These are phyloP conservation scores for Orientallactaga sibirica DNA, from an alignment of 2,797 vertebrate genomes.

Conservation along the genomic window DNA sequence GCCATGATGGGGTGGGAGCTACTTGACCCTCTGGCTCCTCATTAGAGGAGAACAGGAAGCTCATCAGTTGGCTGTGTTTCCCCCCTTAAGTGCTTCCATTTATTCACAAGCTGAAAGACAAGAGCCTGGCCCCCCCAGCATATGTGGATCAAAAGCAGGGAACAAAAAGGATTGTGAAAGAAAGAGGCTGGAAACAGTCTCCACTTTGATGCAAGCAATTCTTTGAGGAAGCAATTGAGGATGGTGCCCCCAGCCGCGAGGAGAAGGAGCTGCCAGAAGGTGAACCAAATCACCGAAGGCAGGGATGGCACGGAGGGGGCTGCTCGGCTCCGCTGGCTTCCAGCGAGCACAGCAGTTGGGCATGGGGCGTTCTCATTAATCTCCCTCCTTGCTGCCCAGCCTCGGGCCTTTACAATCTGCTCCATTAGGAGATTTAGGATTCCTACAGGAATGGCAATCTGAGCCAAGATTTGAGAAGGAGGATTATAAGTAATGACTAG, in stretches of 20 bases:
- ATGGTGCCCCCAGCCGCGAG: slow-evolving; percentile 60
- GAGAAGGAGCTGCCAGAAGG: slow-evolving; percentile 12
- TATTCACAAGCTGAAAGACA: slow-evolving; percentile 45
- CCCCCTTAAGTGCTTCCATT: slow-evolving; percentile 55
- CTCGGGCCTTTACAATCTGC: slow-evolving; percentile 24
- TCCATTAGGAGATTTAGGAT: slow-evolving; percentile 23
- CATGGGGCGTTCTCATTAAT: slow-evolving; percentile 39
- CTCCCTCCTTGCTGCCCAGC: background rate
- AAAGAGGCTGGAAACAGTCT: slow-evolving; percentile 70
- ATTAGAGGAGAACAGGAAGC: slow-evolving; percentile 36
- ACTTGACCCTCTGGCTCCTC: background rate
- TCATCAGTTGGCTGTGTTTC: background rate
- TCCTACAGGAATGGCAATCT: slow-evolving; percentile 28
- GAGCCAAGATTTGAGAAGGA: slow-evolving; percentile 21
- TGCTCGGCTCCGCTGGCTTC: background rate
- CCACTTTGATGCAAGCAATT: slow-evolving; percentile 70
- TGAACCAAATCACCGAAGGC: background rate
- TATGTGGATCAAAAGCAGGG: slow-evolving; percentile 70
- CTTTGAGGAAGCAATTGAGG: slow-evolving; percentile 70
- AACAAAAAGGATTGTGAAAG: slow-evolving; percentile 66
- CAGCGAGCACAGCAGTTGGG: background rate
- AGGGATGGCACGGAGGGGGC: slow-evolving; percentile 11
- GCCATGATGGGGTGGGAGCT: background rate
- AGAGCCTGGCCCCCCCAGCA: slow-evolving; percentile 58
- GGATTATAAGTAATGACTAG: slow-evolving; percentile 4